These are phyloP conservation scores for Drosophila fungiperda DNA, from an alignment of 2,888 invertebrate genomes.

Conservation along the genomic window DNA sequence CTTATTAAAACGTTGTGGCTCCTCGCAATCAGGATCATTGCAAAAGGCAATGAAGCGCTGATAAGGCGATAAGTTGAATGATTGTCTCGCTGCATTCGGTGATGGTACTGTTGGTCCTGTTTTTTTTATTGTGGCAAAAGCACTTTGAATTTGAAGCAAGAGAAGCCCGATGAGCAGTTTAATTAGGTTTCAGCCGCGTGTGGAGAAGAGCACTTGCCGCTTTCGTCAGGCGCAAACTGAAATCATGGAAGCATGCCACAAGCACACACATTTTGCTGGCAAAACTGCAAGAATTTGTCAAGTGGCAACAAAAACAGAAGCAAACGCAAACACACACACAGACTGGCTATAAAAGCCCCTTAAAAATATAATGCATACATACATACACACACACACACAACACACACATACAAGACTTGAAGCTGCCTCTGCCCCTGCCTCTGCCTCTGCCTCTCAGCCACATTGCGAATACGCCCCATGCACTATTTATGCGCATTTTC, in stretches of 20 bases:
- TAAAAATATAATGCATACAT: slow-evolving; percentile 48
- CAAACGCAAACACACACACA: slow-evolving; percentile 19
- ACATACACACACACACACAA: slow-evolving; percentile 2
- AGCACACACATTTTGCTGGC: slow-evolving; percentile 64
- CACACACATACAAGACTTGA: slow-evolving; percentile 40
- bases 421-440: slow-evolving; percentile 6
- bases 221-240: slow-evolving; percentile 59
- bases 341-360: slow-evolving; percentile 40
- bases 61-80: slow-evolving; percentile 53
- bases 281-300: slow-evolving; percentile 78
- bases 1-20: slow-evolving; percentile 55
- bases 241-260: slow-evolving; percentile 51
- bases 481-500: slow-evolving; percentile 78
- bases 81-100: slow-evolving; percentile 33
- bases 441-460: slow-evolving; percentile 11
- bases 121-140: slow-evolving; percentile 4
- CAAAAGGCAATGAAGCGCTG: slow-evolving; percentile 42
- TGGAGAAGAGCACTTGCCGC: slow-evolving; percentile 55
- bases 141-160: slow-evolving; percentile 2
- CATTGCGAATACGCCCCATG: slow-evolving; percentile 56
- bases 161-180: slow-evolving; percentile 55
- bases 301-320: slow-evolving; percentile 55
- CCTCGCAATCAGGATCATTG: slow-evolving; percentile 34
- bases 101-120: slow-evolving; percentile 5
- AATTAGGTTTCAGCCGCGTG: slow-evolving; percentile 67